Base-by-base conservation (phyloP, 2,113 vertebrate genomes). In the Sardina pilchardus region DNA sequence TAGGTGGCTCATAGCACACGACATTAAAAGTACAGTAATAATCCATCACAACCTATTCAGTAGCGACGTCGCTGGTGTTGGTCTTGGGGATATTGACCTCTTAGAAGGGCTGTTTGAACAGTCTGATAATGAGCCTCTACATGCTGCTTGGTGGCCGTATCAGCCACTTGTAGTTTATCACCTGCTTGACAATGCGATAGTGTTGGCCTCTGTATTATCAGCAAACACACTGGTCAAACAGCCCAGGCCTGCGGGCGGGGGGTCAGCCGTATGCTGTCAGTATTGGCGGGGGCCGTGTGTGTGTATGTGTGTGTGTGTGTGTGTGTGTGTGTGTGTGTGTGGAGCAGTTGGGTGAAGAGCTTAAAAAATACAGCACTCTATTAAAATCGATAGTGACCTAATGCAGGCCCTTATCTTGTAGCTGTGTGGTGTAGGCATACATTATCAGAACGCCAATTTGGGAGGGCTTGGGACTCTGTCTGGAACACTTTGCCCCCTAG, bases 161-260 rank as follows among this genome's bases (percentile, higher is more conserved):
- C 71, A 39, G 16, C 26, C 71, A 78, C 71, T 78, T 78, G 9
- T 78, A 5, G 19, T 78, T 78, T 78, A 78, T 78, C 26, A 78
- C 71, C 71, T 78, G 71, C 34, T 36, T 34, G 71, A 7, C 34
- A 34, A 78, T 78, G 36, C 71, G 71, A 34, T 36, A 14, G 14
- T 36, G 14, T 78, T 78, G 71, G 71, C 71, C 14, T 78, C 71
- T 78, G 71, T 36, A 78, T 78, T 36, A 78, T 78, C 71, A 78
- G 71, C 71, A 78, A 78, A 78, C 71, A 78, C 12, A 10, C 30
- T 78, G 34, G 26, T 78, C 71, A 78, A 78, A 78, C 63, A 71
- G 10, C 30, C 14, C 12, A 5, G 71, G 0, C 8, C 71, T 78
- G 12, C 71, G 17, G 71, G 30, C 19, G 34, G 26, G 34, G 30